Evolutionary conservation across 2,113 vertebrate genomes (phyloP).

Genomic region (Hemibagrus wyckioides): DNA sequence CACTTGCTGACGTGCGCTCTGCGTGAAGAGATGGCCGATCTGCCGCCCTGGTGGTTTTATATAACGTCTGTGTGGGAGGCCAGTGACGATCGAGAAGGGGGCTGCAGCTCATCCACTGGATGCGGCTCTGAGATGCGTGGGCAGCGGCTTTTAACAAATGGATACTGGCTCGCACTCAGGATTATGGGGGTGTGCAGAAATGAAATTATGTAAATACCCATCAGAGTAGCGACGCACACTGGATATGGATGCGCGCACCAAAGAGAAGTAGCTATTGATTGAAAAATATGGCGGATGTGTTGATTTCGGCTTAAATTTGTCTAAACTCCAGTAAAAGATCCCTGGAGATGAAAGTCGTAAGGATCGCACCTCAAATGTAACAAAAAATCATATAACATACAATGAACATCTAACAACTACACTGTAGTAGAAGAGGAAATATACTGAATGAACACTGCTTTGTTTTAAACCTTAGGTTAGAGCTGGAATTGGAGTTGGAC

Average conservation of each 20-base stretch:
- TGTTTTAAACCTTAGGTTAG: background rate
- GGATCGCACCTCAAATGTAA: background rate
- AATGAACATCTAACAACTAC: background rate
- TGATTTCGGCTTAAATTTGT: conserved; percentile 18
- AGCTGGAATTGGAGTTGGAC: background rate
- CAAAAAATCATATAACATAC: background rate
- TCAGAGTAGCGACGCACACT: conserved; percentile 50
- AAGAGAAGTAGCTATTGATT: conserved; percentile 46
- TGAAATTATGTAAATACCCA: conserved; percentile 59
- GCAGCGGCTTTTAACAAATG: conserved; percentile 58
- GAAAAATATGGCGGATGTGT: conserved; percentile 31
- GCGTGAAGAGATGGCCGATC: conserved; percentile 52
- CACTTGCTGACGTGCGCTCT: conserved; percentile 46
- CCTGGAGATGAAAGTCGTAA: background rate
- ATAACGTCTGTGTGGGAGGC: conserved; percentile 63
- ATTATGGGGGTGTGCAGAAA: conserved; percentile 48
- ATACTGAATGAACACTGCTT: background rate
- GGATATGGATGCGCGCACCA: conserved; percentile 25
- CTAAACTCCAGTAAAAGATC: background rate
- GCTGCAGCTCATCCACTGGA: conserved; percentile 43
- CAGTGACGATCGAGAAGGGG: conserved; percentile 50
- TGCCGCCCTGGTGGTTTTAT: conserved; percentile 60
- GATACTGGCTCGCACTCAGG: conserved; percentile 52
- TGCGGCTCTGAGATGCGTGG: conserved; percentile 59
- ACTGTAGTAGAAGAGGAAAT: background rate